Percentiles rank a stretch among this genome's conserved stretches.
Evolutionary conservation across 2,888 invertebrate genomes (phyloP).

Genomic region (Sympetrum striolatum): DNA sequence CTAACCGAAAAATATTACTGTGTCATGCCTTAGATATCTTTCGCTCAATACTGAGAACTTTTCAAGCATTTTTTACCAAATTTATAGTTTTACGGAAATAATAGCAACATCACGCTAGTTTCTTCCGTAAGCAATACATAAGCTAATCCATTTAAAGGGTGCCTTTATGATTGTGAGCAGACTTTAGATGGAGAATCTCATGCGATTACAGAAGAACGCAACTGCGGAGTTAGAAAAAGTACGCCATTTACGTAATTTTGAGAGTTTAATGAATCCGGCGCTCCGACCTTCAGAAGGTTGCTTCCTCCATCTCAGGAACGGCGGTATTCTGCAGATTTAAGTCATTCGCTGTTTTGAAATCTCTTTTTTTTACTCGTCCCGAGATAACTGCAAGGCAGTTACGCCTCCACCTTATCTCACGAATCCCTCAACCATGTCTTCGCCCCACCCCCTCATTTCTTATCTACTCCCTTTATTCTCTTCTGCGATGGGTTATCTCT

Average conservation of each 20-base stretch:
- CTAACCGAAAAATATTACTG: too few relatives aligned
- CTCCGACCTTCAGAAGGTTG: not conserved
- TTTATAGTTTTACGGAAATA: too few relatives aligned
- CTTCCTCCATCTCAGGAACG: not conserved
- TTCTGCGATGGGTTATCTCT: not conserved
- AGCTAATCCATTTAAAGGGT: too few relatives aligned
- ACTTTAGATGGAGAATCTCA: too few relatives aligned
- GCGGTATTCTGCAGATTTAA: not conserved
- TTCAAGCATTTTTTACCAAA: too few relatives aligned
- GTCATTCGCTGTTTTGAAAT: not conserved
- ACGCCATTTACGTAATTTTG: not conserved
- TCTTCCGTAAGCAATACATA: too few relatives aligned
- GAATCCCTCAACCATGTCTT: not conserved
- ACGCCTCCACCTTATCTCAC: not conserved
- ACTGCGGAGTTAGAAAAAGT: too few relatives aligned
- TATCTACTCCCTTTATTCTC: conserved; percentile 44
- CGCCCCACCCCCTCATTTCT: not conserved
- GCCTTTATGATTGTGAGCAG: too few relatives aligned
- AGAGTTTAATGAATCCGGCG: not conserved
- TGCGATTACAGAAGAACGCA: too few relatives aligned
- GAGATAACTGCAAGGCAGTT: not conserved
- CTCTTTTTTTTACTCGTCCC: not conserved
- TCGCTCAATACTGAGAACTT: too few relatives aligned
- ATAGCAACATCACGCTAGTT: too few relatives aligned
- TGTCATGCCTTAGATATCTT: too few relatives aligned